These are phyloP conservation scores for Gobionotothen gibberifrons DNA, from an alignment of 2,797 vertebrate species.

Conservation along the genomic window DNA sequence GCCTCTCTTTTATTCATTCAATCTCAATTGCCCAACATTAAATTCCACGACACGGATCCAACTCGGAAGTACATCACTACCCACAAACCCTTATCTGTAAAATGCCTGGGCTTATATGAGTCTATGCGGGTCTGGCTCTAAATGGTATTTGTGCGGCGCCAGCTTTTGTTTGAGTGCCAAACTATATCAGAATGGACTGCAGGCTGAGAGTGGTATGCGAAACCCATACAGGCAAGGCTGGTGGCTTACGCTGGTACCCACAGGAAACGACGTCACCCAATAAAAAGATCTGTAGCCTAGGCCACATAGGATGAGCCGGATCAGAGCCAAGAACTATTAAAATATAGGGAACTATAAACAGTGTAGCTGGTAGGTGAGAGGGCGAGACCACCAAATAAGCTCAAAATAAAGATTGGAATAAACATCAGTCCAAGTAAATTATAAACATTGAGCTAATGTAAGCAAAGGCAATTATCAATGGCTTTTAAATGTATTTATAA, in stretches of 20 bases:
- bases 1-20: slow-evolving; percentile 53
- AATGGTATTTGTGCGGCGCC: slow-evolving; percentile 29
- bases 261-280: slow-evolving; percentile 74
- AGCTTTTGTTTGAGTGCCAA: slow-evolving; percentile 64
- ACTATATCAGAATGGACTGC: slow-evolving; percentile 47
- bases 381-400: slow-evolving; percentile 60
- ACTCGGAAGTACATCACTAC: slow-evolving; percentile 52
- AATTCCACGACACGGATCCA: slow-evolving; percentile 53
- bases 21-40: slow-evolving; percentile 57
- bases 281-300: slow-evolving; percentile 65
- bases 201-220: slow-evolving; percentile 25
- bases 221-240: slow-evolving; percentile 29
- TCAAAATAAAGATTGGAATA: slow-evolving; percentile 35
- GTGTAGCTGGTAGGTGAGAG: slow-evolving; percentile 39
- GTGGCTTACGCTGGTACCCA: slow-evolving; percentile 44
- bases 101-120: slow-evolving; percentile 40
- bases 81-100: slow-evolving; percentile 57
- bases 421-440: slow-evolving; percentile 35
- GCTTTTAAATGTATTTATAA: slow-evolving; percentile 19
- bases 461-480: slow-evolving; percentile 12
- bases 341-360: slow-evolving; percentile 70
- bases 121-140: slow-evolving; percentile 18
- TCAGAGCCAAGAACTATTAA: slow-evolving; percentile 61
- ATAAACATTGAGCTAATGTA: slow-evolving; percentile 26
- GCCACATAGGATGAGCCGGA: slow-evolving; percentile 54